Percentiles rank a stretch among this genome's conserved stretches.
Conservation (phyloP, 2,888 invertebrate species). For the Minunthozetes semirufus region DNA sequence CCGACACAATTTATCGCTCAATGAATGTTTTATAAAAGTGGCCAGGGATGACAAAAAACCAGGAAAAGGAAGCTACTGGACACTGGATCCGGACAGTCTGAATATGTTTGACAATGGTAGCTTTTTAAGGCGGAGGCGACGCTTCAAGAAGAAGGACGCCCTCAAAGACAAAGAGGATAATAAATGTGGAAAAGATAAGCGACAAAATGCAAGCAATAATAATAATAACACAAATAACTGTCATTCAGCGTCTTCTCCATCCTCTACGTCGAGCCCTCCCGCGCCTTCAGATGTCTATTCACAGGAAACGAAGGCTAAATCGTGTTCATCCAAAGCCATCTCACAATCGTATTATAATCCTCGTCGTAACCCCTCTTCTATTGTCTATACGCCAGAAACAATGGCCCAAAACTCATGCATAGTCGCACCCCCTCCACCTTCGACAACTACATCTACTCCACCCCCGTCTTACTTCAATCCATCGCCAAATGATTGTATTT, state of each 20-base stretch:
- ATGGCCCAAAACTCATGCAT: not conserved
- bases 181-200: slow-evolving; percentile 43
- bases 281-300: not conserved
- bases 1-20: slow-evolving; percentile 88
- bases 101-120: slow-evolving; percentile 95
- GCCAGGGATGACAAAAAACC: slow-evolving; percentile 86
- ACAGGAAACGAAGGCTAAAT: not conserved
- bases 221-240: slow-evolving; percentile 48
- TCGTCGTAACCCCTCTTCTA: not conserved
- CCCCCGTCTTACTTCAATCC: not conserved
- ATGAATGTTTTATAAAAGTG: slow-evolving; percentile 96
- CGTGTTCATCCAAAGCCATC: not conserved
- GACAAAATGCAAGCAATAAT: slow-evolving; percentile 59
- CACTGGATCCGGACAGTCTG: slow-evolving; percentile 89
- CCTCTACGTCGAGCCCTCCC: not conserved
- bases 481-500: not conserved
- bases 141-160: slow-evolving; percentile 55
- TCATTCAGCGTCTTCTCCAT: too few species aligned
- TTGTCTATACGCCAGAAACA: not conserved
- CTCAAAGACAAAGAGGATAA: too few species aligned
- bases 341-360: not conserved
- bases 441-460: not conserved
- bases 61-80: slow-evolving; percentile 98
- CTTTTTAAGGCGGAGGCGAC: slow-evolving; percentile 79
- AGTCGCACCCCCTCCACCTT: not conserved